Base-by-base conservation (phyloP, 2,797 vertebrate species). In the Margarornis squamiger region DNA sequence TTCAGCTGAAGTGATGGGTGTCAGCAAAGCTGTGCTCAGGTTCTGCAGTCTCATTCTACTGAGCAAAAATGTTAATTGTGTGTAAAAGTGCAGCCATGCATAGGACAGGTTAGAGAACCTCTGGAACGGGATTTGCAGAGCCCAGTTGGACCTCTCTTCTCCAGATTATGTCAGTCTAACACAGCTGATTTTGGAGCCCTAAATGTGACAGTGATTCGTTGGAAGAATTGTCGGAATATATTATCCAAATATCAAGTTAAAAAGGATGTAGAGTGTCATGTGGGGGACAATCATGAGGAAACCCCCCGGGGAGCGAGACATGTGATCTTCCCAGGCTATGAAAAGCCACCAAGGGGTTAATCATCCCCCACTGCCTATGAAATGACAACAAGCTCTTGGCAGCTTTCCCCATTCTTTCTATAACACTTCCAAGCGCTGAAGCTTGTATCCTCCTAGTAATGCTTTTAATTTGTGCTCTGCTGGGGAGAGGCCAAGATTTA, bases 401-500 rank as follows among this genome's bases (percentile, higher is more conserved):
- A 98, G 95, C 54, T 91, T 95, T 97, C 96, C 96, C 93, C 88
- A 41, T 92, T 93, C 97, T 97, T 98, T 98, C 97, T 97, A 95
- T 97, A 98, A 98, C 98, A 97, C 97, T 98, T 98, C 96, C 96
- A 98, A 98, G 96, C 76, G 92, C 97, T 95, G 97, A 97, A 96
- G 96, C 97, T 97, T 94, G 96, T 97, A 98, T 98, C 90, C 88
- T 98, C 98, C 97, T 95, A 97, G 95, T 98, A 97, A 98, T 98
- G 97, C 97, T 98, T 98, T 98, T 98, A 97, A 98, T 98, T 98
- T 98, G 97, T 98, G 92, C 96, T 97, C 88, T 93, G 89, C 93
- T 97, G 98, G 98, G 98, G 98, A 97, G 96, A 97, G 93, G 98
- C 98, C 98, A 99, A 97, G 96, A 98, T 98, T 98, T 98, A 98